Evolutionary conservation across 2,888 invertebrate genomes (phyloP), one percentile per base, ranked within the genome.

Genomic region (Acronicta aceris): DNA sequence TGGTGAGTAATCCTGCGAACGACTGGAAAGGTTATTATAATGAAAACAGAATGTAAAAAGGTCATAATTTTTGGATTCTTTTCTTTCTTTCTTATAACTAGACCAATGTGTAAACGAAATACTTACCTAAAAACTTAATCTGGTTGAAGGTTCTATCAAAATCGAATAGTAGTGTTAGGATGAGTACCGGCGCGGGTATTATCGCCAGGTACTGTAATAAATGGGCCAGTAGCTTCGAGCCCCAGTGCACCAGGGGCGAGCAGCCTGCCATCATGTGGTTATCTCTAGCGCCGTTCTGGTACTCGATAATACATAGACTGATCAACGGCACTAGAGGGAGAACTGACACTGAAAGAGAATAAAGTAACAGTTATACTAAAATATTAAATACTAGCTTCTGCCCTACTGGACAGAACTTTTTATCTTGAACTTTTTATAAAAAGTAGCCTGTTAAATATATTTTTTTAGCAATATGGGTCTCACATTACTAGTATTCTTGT

Each of bases 231-330:
- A 73, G 49, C 10, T 53, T 70, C 2, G 60, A 12, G 3, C 16
- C 5, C 75, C 75, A 73, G 40, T 74, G 59, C 0, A 74, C 10
- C 0, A 16, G 1, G 1, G 73, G 58, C 1, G 52, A 45, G 10
- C 73, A 73, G 0, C 75, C 75, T 0, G 75, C 71, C 71, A 63
- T 71, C 13, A 60, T 61, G 9, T 66, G 71, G 30, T 42, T 61
- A 13, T 73, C 48, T 9, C 73, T 33, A 4, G 56, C n/a, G 0
- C 73, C 73, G 25, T 9, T 8, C 0, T 9, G 5, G 1, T 30
- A 43, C 15, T 73, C 73, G 0, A n/a, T 13, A 49, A 73, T 74
- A 5, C 58, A 25, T 1, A 64, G 33, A 13, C 60, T 47, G 15
- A 73, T 49, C 5, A 47, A 21, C 10, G 63, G 71, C 5, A 63